Evolutionary conservation across 2,888 invertebrate genomes (phyloP), one percentile per base, ranked within the genome.

Genomic region (Phortica okadai): DNA sequence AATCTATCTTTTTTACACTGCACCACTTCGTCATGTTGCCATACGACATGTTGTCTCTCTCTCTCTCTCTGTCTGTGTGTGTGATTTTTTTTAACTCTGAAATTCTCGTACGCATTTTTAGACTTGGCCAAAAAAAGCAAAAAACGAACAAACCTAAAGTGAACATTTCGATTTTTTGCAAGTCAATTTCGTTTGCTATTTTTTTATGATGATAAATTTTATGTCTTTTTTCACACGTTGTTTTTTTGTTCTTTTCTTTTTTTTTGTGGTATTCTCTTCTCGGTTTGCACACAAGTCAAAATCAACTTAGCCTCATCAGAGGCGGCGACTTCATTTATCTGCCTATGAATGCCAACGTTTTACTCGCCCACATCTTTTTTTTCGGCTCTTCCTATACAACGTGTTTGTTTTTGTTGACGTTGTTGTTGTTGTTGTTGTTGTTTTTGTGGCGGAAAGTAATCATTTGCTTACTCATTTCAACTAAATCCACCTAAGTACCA

Each of bases 391-490:
- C 50, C 10, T 50, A 0, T 2, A 50, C 50, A 14, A 5, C 50
- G 50, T 2, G 10, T 50, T 50, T 8, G 50, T 50, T 50, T 50
- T 50, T 50, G 5, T 50, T 50, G 50, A 2, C 6, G 50, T 14
- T 50, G 8, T 50, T 50, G 56, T 6, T 8, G 50, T 6, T 50
- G 8, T 50, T 50, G 50, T 50, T 50, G 50, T 14, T 14, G 50
- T 6, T 50, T 2, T 50, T 50, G 50, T 21, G 62, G 56, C 70
- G 54, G 41, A 72, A 56, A 72, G 54, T 72, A 72, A 72, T 72
- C 70, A 56, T 72, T 72, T 72, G 70, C 70, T 72, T 72, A 72
- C 33, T 33, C 70, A 72, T 72, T 72, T 72, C 45, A 44, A 54
- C 70, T 72, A 72, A 72, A 72, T 72, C 70, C 70, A 72, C 25